Conservation (phyloP, 2,888 invertebrate species). For the Ecdyonurus torrentis region DNA sequence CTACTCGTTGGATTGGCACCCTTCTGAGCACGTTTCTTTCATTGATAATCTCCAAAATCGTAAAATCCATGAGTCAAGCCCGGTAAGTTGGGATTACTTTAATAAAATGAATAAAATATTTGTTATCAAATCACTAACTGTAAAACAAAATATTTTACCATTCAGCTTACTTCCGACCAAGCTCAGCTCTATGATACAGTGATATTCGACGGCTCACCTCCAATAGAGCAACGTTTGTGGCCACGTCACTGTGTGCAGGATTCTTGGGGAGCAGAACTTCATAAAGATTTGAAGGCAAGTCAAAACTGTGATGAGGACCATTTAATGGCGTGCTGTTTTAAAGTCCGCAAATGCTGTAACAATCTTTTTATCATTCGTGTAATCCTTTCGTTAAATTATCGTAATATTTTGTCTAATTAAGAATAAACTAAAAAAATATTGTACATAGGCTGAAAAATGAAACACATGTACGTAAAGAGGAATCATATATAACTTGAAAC, state of each 20-base stretch:
- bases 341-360: too few relatives aligned
- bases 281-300: slow-evolving; percentile 74
- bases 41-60: slow-evolving; percentile 75
- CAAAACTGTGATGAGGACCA: too few relatives aligned
- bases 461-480: too few relatives aligned
- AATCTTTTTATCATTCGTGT: too few relatives aligned
- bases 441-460: too few relatives aligned
- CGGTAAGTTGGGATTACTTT: slow-evolving; percentile 30
- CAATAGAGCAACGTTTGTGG: slow-evolving; percentile 82
- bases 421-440: too few relatives aligned
- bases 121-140: background rate
- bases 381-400: too few relatives aligned
- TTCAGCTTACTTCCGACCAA: slow-evolving; percentile 51
- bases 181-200: slow-evolving; percentile 81
- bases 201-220: slow-evolving; percentile 65
- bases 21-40: slow-evolving; percentile 88
- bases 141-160: background rate
- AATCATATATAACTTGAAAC: too few relatives aligned
- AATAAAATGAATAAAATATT: too few relatives aligned
- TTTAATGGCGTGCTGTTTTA: too few relatives aligned
- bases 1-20: slow-evolving; percentile 97
- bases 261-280: slow-evolving; percentile 87
- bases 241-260: slow-evolving; percentile 93
- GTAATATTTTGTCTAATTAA: too few relatives aligned
- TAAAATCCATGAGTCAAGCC: slow-evolving; percentile 52